Base-by-base conservation (phyloP, 2,888 invertebrate species). In the Tenodera sinensis region DNA sequence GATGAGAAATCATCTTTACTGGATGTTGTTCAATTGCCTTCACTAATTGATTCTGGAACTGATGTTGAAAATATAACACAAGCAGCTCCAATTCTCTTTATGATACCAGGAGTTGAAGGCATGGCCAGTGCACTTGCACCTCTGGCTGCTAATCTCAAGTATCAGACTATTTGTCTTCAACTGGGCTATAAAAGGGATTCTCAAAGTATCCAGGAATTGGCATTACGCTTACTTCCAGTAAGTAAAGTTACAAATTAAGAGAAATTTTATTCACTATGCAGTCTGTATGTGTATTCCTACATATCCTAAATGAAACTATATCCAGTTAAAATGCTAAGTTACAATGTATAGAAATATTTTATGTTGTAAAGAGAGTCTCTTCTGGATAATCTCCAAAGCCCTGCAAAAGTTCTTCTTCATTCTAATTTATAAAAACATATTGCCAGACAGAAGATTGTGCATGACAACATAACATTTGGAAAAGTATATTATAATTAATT, bases 141-240 rank as follows among this genome's bases (percentile, higher is more conserved):
- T 0, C 92, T 96, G 30, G 94, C 95, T 89, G 92, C 92, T 6
- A 92, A 95, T 47, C 92, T 96, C 83, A 94, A 94, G 91, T 93
- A 93, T 90, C 94, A 95, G 91, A 94, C 94, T 9, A 93, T 94
- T 91, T 94, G 94, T 84, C 92, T 96, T n/a, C 96, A 96, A 92
- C 94, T 94, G 3, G 94, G 94, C 6, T 92, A 94, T n/a, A 92
- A 94, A 83, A 92, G 91, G 27, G 91, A 93, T 20, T 84, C 83
- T 14, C 94, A 94, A n/a, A 94, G 93, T 0, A 92, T 95, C 71
- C 92, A 93, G 1, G 93, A 93, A 42, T 94, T 96, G 92, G 95
- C 95, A 3, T 92, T 93, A 47, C 92, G 93, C 83, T 92, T 95
- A 71, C 92, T 95, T 90, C 93, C 94, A 92, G 96, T 96, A 92